Evolutionary conservation across 1,140 invertebrate species (phyloP), one percentile per base, ranked within the genome.

Genomic region (Cyphomyrmex costatus): DNA sequence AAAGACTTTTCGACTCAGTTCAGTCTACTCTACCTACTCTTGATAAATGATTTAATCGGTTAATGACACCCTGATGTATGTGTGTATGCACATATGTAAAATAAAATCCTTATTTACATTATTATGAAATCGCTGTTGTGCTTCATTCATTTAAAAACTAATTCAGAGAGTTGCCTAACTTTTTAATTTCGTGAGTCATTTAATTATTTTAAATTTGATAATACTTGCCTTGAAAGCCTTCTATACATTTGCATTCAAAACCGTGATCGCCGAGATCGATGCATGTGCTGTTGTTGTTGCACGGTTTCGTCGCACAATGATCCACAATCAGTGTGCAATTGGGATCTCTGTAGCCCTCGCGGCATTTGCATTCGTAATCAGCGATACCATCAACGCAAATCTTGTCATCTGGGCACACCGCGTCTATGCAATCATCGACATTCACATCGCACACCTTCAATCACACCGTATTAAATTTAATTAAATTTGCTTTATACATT

Each of bases 281-380:
- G 87, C 96, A 97, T 3, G 94, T 95, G 8, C 95, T 96, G 71
- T 95, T 95, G 86, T 96, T 96, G 90, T 16, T 16, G 21, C 96
- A 97, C 19, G 96, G 96, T 83, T 95, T 95, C 21, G 92, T 88
- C 6, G 92, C 92, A 86, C 96, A 97, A 61, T 96, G 95, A 89
- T 96, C 95, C 42, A 96, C 93, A 83, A 96, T 95, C 19, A 94
- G 91, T 2, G 95, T 96, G 92, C 97, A 98, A 89, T 97, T 96
- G 5, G 96, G 95, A 68, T 97, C 98, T 33, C 96, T 96, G 95
- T 96, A 98, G 7, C 98, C 98, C 19, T 96, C 95, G 7, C 96
- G 96, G 94, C 98, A 99, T 71, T 96, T 96, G 94, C 98, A 99
- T 89, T 97, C 96, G 93, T 97, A 97, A 24, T 96, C 95, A 42